Conservation (phyloP, 2,888 invertebrate genomes). For the Labia minor region DNA sequence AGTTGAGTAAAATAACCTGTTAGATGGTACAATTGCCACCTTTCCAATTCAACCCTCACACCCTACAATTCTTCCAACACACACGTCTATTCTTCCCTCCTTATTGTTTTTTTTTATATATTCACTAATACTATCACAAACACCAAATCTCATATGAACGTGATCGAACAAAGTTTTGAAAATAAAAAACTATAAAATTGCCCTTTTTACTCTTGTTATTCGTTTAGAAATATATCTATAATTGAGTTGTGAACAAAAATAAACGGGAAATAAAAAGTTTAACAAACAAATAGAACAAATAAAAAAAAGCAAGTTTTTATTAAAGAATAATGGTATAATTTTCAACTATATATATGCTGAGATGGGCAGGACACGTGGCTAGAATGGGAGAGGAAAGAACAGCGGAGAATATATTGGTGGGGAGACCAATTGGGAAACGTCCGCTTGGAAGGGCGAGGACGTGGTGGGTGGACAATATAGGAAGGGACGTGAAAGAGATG, state of each 20-base stretch:
- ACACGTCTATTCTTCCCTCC: not conserved
- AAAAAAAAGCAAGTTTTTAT: not conserved
- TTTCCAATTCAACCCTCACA: no score
- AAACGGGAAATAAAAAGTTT: not conserved
- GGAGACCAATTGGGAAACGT: no score
- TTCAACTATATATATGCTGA: no score
- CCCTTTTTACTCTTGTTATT: not conserved
- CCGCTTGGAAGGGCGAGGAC: no score
- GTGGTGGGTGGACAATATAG: no score
- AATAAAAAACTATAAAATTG: not conserved
- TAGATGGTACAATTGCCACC: no score
- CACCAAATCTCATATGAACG: not conserved
- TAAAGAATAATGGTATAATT: not conserved
- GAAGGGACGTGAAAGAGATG: no score
- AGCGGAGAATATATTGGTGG: no score
- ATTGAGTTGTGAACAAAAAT: not conserved
- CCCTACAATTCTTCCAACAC: no score
- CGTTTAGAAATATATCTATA: not conserved
- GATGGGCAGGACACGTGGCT: no score
- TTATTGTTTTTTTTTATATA: not conserved
- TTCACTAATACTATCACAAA: not conserved
- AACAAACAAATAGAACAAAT: not conserved
- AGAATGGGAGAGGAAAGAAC: no score
- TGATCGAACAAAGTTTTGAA: not conserved
- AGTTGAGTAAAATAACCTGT: no score